A percentile compares a stretch with the other conserved stretches of the same genome.
Evolutionary conservation across 2,888 invertebrate genomes (phyloP).

Genomic region (Tenthredo livida): DNA sequence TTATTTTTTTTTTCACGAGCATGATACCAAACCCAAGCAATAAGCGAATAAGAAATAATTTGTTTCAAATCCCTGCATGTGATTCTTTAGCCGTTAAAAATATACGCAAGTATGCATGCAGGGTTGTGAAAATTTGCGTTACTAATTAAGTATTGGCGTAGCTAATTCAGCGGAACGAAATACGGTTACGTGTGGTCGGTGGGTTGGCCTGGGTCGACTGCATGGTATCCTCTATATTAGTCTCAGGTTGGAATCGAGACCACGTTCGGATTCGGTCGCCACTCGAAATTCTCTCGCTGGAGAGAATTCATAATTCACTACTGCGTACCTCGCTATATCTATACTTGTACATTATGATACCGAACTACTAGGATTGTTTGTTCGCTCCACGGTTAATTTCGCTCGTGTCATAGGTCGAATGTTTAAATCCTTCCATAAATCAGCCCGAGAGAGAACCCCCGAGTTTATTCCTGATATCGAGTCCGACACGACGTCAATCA

Average conservation of each 20-base stretch:
- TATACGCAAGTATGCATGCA: background rate
- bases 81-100: background rate
- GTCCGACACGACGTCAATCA: background rate
- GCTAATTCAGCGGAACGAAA: slow-evolving; percentile 34
- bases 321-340: background rate
- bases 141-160: slow-evolving; percentile 33
- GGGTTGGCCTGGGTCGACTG: background rate
- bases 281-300: background rate
- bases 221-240: slow-evolving; percentile 42
- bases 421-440: background rate
- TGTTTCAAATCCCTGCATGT: background rate
- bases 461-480: background rate
- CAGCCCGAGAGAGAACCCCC: background rate
- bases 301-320: slow-evolving; percentile 33
- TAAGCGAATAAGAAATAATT: background rate
- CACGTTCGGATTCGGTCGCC: slow-evolving; percentile 24
- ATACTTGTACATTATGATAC: slow-evolving; percentile 2
- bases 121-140: background rate
- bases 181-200: background rate
- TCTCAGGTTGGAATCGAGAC: slow-evolving; percentile 41
- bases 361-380: background rate
- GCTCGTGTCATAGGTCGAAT: background rate
- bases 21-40: background rate
- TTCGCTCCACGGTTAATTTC: background rate
- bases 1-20: too few species aligned